Conservation (phyloP, 2,113 vertebrate genomes). For the Syngnathoides biaculeatus region DNA sequence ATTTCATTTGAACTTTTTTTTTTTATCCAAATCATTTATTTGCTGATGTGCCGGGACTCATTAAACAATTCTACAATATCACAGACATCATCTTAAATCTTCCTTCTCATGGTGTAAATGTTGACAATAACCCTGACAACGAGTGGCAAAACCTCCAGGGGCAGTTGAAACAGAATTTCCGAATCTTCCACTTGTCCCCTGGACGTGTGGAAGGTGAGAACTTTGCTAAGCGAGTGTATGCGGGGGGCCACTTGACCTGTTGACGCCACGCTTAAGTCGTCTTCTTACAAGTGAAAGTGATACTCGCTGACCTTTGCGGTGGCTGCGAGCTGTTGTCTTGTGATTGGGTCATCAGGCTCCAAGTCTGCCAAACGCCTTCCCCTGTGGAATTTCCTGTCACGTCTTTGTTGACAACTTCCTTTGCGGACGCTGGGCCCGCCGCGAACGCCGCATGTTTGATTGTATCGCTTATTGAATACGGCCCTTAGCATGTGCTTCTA, state of each 20-base stretch:
- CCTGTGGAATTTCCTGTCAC: background rate
- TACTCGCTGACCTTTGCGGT: constrained; percentile 1
- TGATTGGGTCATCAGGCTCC: background rate
- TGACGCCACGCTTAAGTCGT: background rate
- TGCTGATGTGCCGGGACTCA: background rate
- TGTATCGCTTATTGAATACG: constrained; percentile 17
- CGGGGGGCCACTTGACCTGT: background rate
- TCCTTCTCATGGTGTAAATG: background rate
- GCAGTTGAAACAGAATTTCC: no score
- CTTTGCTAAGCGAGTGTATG: background rate
- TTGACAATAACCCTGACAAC: background rate
- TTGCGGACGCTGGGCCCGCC: background rate
- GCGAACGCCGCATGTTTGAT: background rate
- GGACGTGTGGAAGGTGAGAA: background rate
- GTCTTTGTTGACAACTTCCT: constrained; percentile 5
- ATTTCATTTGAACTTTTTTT: background rate
- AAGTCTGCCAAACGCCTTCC: background rate
- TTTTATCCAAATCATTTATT: background rate
- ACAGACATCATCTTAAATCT: background rate
- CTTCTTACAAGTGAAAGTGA: constrained; percentile 3
- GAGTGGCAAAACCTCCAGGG: background rate
- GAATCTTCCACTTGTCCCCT: background rate
- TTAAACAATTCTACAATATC: no score
- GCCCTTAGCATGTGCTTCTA: no score
- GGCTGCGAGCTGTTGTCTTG: constrained; percentile 1